Base-by-base conservation (phyloP, 1,140 invertebrate species). In the Solenopsis invicta region DNA sequence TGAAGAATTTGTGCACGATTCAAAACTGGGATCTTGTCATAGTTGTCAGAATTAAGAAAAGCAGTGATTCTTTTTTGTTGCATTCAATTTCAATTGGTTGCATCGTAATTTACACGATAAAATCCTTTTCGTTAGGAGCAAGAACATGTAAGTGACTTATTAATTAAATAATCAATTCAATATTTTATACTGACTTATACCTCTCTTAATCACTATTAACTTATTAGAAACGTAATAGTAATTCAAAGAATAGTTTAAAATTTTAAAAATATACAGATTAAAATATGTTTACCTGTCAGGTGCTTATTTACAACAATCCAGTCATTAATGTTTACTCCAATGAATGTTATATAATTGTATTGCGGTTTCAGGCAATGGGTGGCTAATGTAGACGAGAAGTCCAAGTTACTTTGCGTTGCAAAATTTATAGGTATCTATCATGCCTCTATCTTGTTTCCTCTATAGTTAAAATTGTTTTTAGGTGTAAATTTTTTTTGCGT, bases 1-100 rank as follows among this genome's bases (percentile, higher is more conserved):
- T 98, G 97, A 1, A 98, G 94, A 1, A 98, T 93, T 93, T 98
- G 97, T 0, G 97, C 97, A 69, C 97, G 96, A 71, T 97, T 97
- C 92, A 21, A 96, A 50, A 96, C 93, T 89, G 97, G 96, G 59
- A 98, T 97, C 0, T 87, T 89, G 2, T 92, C 93, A 85, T 95
- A 95, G 2, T 95, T 74, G 1, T 92, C 87, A n/a, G 89, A 78
- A 67, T 93, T 94, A 16, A 97, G 86, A 9, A 94, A 95, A n/a
- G 92, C 80, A 9, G 92, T 95, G 5, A 97, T 93, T 2, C 96
- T 92, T 18, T 94, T 86, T n/a, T n/a, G n/a, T n/a, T n/a, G n/a
- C n/a, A n/a, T n/a, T n/a, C n/a, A n/a, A n/a, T n/a, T n/a, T 96
- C 96, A 97, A 84, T 96, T 97, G 0, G 88, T 91, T 0, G 87